Evolutionary conservation across 2,888 invertebrate species (phyloP).

Genomic region (Agrochola circellaris): DNA sequence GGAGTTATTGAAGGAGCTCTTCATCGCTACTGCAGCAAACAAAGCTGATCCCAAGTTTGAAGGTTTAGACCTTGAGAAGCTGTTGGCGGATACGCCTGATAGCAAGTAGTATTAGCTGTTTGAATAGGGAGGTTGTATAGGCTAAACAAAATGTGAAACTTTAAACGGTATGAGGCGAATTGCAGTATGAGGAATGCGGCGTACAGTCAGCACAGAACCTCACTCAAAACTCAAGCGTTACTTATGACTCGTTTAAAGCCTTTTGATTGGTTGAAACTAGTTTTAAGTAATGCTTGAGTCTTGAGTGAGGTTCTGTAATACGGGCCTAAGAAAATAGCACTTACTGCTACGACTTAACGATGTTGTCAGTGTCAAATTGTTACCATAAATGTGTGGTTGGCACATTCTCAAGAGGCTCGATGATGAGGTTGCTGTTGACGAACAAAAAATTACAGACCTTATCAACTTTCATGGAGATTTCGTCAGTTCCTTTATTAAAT

Average conservation of each 20-base stretch:
- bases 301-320: no score
- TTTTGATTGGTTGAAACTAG: no score
- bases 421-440: not conserved
- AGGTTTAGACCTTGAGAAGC: slow-evolving; percentile 53
- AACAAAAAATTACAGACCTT: not conserved
- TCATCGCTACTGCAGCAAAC: slow-evolving; percentile 54
- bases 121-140: not conserved
- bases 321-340: not conserved
- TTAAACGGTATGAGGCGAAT: not conserved
- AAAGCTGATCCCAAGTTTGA: slow-evolving; percentile 48
- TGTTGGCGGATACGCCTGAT: slow-evolving; percentile 54
- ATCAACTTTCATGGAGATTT: not conserved
- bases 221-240: no score
- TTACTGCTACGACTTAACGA: not conserved
- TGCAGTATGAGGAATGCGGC: no score
- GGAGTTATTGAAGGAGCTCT: slow-evolving; percentile 54
- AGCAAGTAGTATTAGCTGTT: slow-evolving; percentile 26
- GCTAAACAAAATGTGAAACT: slow-evolving; percentile 5
- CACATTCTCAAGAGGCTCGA: not conserved
- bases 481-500: not conserved
- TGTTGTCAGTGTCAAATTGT: not conserved
- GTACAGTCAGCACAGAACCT: not conserved
- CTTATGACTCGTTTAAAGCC: no score
- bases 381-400: not conserved
- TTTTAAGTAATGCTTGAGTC: no score